Evolutionary conservation across 2,113 vertebrate species (phyloP).

Genomic region (Athene cunicularia): DNA sequence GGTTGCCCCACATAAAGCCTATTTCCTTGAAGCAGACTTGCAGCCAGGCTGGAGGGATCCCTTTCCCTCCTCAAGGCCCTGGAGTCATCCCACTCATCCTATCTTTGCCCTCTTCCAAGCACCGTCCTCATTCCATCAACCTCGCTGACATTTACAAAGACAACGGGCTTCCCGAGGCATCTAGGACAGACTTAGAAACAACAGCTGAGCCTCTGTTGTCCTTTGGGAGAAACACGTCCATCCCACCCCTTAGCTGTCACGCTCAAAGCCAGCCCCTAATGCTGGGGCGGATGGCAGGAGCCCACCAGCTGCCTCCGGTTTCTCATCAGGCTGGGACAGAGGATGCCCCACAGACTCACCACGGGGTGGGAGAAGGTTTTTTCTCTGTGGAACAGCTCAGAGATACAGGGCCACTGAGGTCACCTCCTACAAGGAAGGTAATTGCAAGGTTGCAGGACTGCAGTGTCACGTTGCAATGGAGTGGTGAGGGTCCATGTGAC

Average conservation of each 20-base stretch:
- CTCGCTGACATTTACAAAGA: neutral
- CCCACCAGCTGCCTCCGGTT: neutral
- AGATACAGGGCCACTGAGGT: neutral
- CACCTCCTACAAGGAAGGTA: neutral
- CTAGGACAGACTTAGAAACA: constrained; percentile 48
- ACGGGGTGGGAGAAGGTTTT: neutral
- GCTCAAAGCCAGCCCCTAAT: neutral
- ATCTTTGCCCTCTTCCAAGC: neutral
- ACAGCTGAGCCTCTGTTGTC: constrained; percentile 45
- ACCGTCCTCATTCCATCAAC: rapidly evolving
- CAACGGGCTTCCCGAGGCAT: constrained; percentile 5
- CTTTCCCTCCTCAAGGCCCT: neutral
- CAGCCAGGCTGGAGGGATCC: neutral
- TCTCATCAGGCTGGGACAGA: neutral
- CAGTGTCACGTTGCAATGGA: neutral
- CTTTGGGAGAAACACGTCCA: neutral
- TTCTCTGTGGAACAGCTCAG: neutral
- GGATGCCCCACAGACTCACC: neutral
- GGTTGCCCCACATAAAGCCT: neutral
- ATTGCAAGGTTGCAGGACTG: neutral
- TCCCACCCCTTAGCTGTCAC: neutral
- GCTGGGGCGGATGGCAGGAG: neutral
- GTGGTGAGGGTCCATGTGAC: rapidly evolving
- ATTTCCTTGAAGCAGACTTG: neutral
- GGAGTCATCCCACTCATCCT: neutral